Conservation (phyloP, 2,113 vertebrate genomes). For the Alosa alosa region DNA sequence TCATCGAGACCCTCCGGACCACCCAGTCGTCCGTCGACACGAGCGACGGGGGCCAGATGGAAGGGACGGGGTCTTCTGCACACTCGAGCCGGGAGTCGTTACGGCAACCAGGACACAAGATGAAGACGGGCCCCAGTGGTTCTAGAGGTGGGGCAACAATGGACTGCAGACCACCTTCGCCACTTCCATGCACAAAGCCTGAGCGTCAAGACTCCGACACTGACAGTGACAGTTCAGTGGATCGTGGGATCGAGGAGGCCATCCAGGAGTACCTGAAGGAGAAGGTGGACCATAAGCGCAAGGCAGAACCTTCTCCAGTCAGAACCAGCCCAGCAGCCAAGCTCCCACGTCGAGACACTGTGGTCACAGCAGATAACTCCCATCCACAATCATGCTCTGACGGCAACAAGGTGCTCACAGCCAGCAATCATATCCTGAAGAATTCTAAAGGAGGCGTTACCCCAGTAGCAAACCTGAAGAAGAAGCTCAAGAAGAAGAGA, state of each 20-base stretch:
- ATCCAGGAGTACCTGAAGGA: constrained; percentile 93
- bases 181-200: constrained; percentile 36
- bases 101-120: constrained; percentile 42
- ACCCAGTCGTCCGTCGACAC: constrained; percentile 80
- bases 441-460: constrained; percentile 46
- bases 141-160: constrained; percentile 25
- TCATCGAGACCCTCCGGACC: constrained; percentile 86
- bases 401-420: constrained; percentile 50
- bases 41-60: constrained; percentile 70
- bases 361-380: constrained; percentile 48
- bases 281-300: constrained; percentile 74
- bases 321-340: constrained; percentile 43
- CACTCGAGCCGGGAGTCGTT: constrained; percentile 61
- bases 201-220: constrained; percentile 78
- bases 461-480: constrained; percentile 50
- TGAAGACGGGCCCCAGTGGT: constrained; percentile 42
- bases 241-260: constrained; percentile 91
- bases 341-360: constrained; percentile 50
- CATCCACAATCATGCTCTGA: constrained; percentile 50
- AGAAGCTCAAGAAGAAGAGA: constrained; percentile 62
- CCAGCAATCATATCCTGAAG: constrained; percentile 58
- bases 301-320: constrained; percentile 47
- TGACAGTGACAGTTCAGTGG: constrained; percentile 91
- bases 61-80: constrained; percentile 58
- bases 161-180: neutral